Evolutionary conservation across 2,113 vertebrate species (phyloP), one percentile per base, ranked within the genome.

Genomic region (Tetraodon nigroviridis): DNA sequence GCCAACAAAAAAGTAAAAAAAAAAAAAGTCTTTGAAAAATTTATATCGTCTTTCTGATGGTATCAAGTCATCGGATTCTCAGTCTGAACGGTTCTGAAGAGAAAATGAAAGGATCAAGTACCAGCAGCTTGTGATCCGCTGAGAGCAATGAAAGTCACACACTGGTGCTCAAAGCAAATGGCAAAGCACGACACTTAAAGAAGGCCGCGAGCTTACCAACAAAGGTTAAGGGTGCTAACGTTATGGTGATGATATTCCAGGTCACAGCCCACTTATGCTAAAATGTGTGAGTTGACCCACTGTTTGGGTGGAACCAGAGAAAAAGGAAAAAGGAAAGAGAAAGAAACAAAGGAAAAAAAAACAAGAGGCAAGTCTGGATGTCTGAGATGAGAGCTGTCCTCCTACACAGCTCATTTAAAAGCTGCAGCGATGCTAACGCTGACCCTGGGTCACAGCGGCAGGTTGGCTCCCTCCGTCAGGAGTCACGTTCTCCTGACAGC

Each of bases 401-500:
- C 67, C 60, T 41, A 32, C 60, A 57, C 60, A 66, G 81, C 68
- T 79, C 76, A 81, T 87, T 77, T 87, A 54, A 85, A 87, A 86
- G 54, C 84, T 13, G 22, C 51, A 75, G 75, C 61, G 12, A 53
- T 58, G 66, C 60, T 32, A 41, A 48, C 27, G 21, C 62, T 76
- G 71, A 87, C 79, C 80, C 5, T 14, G 65, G 86, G 87, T 87
- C 87, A 80, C 41, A 11, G 67, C 81, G 73, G 73, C 76, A 82
- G 82, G 84, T 82, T 71, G 82, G 77, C 76, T 73, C 73, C 72
- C 49, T 76, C 66, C 58, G 69, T 73, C 67, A 73, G 47, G 60
- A 64, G 80, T 66, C 84, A 58, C 57, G 56, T 80, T 65, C 74
- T 76, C 46, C 47, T 89, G 88, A 90, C 84, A 82, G 74, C 75